Conservation (phyloP, 1,140 invertebrate species). For the Eupeodes corollae region DNA sequence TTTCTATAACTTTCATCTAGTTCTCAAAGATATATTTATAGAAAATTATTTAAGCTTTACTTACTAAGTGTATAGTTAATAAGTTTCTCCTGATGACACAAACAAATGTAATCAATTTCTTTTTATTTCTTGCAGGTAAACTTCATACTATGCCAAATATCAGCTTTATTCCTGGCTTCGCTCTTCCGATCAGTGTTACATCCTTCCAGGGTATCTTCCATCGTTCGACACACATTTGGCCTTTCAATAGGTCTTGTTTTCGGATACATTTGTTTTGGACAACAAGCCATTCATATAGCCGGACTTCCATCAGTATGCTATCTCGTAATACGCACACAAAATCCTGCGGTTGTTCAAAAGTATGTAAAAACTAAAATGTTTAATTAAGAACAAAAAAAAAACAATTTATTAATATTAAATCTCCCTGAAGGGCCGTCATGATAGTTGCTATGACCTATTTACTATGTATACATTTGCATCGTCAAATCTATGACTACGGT, state of each 20-base stretch:
- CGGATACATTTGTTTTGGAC: conserved; percentile 81
- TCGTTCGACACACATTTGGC: conserved; percentile 61
- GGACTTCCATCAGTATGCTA: conserved; percentile 64
- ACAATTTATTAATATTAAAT: background rate
- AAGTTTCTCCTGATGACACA: background rate
- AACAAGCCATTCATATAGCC: conserved; percentile 67
- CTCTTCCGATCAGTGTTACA: conserved; percentile 60
- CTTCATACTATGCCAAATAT: conserved; percentile 70
- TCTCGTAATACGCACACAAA: conserved; percentile 49
- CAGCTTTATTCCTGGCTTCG: conserved; percentile 60
- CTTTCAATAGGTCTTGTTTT: conserved; percentile 62
- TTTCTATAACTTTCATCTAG: too few relatives aligned
- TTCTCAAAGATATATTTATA: too few relatives aligned
- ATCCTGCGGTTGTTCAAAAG: conserved; percentile 53
- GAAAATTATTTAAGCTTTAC: too few relatives aligned
- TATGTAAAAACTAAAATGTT: conserved; percentile 24
- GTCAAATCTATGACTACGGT: conserved; percentile 78
- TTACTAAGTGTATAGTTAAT: too few relatives aligned
- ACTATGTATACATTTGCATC: conserved; percentile 71
- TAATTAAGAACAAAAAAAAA: too few relatives aligned
- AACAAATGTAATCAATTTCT: background rate
- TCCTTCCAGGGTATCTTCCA: conserved; percentile 49
- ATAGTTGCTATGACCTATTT: conserved; percentile 69
- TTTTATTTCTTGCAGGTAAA: conserved; percentile 53
- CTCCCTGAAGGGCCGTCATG: conserved; percentile 55